A percentile compares a stretch with the other conserved stretches of the same genome.
phyloP scores from a whole-genome alignment of 2,888 invertebrate genomes.

The Philereme transversata region DNA sequence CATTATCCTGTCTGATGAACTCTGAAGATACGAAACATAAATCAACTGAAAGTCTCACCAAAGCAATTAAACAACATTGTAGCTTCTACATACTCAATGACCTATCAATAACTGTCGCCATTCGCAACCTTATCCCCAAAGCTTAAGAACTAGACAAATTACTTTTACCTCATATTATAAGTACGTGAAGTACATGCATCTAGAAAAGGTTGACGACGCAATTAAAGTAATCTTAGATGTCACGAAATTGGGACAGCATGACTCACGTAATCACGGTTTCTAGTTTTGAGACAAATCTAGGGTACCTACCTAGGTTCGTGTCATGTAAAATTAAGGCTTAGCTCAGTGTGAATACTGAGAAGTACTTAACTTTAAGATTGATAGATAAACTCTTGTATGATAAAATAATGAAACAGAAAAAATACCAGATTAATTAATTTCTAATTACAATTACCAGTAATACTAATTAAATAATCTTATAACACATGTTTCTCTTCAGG shows the following conservation, averaged over 20 bases:
- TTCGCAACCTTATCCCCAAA: conserved; percentile 15
- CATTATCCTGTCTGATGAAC: no score
- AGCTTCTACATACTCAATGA: background rate
- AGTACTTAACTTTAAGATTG: no score
- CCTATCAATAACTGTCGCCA: conserved; percentile 1
- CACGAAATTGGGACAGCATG: conserved; percentile 58
- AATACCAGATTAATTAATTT: no score
- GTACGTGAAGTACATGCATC: conserved; percentile 7
- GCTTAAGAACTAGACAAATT: conserved; percentile 3
- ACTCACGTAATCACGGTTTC: conserved; percentile 49
- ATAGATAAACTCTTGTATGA: no score
- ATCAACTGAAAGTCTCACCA: conserved; percentile 9
- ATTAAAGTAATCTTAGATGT: conserved; percentile 60
- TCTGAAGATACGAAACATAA: no score
- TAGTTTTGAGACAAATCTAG: conserved; percentile 26
- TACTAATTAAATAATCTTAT: no score
- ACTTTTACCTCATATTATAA: conserved; percentile 5
- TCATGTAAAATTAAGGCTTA: background rate
- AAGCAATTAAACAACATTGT: conserved; percentile 23
- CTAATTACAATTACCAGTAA: no score
- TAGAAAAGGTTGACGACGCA: conserved; percentile 54
- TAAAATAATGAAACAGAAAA: background rate
- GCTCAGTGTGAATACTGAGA: no score
- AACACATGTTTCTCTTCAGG: no score
- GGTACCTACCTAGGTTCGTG: background rate